Evolutionary conservation across 1,140 invertebrate genomes (phyloP).

Genomic region (Cotesia glomerata): DNA sequence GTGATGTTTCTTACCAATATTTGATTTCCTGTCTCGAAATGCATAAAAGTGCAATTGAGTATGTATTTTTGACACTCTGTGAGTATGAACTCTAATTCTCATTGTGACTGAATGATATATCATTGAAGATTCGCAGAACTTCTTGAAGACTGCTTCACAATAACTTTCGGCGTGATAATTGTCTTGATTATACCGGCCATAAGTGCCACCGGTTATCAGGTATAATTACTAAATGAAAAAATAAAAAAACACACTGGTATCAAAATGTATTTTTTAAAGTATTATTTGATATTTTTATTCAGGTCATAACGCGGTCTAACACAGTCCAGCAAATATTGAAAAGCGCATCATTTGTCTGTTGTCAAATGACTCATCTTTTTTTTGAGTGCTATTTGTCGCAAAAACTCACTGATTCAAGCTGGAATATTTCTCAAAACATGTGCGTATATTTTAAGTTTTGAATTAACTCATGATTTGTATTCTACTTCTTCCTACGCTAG

Average conservation of each 20-base stretch:
- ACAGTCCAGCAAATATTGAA: neutral
- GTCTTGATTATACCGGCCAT: neutral
- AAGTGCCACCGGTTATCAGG: neutral
- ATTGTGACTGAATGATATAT: too few relatives aligned
- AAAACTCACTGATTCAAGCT: neutral
- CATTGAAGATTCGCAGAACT: neutral
- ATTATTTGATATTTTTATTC: neutral
- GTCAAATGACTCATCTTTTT: neutral
- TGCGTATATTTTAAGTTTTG: neutral
- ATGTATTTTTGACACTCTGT: neutral
- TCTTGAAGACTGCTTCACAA: neutral
- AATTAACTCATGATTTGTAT: neutral
- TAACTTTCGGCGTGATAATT: neutral
- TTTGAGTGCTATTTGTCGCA: conserved; percentile 12
- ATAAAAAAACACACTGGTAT: neutral
- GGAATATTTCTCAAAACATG: neutral
- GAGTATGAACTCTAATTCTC: neutral
- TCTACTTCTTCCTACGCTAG: neutral
- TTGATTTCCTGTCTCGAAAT: neutral
- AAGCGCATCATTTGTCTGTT: neutral
- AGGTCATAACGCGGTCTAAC: neutral
- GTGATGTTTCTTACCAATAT: neutral
- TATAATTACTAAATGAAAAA: neutral
- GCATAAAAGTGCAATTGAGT: neutral
- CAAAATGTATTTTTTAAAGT: too few relatives aligned